Evolutionary conservation across 2,888 invertebrate genomes (phyloP).

Genomic region (Leptopilina syphax): DNA sequence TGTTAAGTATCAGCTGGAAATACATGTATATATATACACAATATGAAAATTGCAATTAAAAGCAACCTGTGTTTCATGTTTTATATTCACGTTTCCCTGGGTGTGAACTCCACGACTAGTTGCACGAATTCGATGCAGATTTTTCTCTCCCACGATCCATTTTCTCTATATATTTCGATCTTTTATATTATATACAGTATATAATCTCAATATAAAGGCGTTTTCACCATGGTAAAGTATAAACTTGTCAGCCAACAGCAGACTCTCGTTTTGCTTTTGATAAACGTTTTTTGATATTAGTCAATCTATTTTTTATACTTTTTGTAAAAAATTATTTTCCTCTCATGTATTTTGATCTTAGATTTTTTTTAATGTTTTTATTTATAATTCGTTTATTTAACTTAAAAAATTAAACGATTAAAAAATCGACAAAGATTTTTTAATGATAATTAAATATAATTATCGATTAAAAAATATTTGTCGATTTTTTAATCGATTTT

Average conservation of each 20-base stretch:
- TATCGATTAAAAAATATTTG: too few species aligned
- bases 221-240: slow-evolving; percentile 62
- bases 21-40: too few species aligned
- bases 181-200: slow-evolving; percentile 42
- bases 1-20: background rate
- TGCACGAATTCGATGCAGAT: slow-evolving; percentile 8
- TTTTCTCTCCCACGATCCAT: slow-evolving; percentile 50
- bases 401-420: too few species aligned
- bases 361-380: background rate
- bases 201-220: slow-evolving; percentile 65
- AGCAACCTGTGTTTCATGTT: background rate
- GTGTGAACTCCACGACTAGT: slow-evolving; percentile 28
- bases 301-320: slow-evolving; percentile 51
- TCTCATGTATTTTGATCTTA: too few species aligned
- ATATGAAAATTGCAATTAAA: slow-evolving; percentile 30
- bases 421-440: too few species aligned
- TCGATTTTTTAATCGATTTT: too few species aligned
- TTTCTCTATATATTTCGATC: slow-evolving; percentile 57
- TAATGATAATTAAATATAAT: too few species aligned
- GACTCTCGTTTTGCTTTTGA: slow-evolving; percentile 55
- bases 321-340: too few species aligned
- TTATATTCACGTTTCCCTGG: background rate
- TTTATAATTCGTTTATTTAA: background rate
- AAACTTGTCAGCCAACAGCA: slow-evolving; percentile 64
- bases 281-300: slow-evolving; percentile 57